These are phyloP conservation scores for Dicaeum eximium DNA, from an alignment of 2,113 vertebrate species.

Conservation along the genomic window DNA sequence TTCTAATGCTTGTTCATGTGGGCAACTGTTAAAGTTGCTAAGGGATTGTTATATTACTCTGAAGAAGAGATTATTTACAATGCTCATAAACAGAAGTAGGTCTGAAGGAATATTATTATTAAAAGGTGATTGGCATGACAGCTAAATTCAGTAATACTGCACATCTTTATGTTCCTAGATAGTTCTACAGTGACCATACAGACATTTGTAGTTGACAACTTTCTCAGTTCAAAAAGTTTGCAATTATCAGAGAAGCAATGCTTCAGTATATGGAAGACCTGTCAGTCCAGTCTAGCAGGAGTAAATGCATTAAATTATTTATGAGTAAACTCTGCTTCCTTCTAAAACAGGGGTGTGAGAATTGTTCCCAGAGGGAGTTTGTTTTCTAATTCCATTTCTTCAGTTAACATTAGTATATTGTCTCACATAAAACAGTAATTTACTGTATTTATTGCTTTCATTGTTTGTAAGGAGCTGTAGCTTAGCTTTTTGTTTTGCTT, in stretches of 20 bases:
- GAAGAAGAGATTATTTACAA: background rate
- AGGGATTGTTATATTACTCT: background rate
- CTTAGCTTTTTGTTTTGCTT: slow-evolving; percentile 52
- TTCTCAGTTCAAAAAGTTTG: slow-evolving; percentile 39
- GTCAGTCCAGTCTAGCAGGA: slow-evolving; percentile 64
- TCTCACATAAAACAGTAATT: slow-evolving; percentile 67
- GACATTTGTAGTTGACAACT: background rate
- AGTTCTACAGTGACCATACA: background rate
- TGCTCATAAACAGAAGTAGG: background rate
- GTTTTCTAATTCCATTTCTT: slow-evolving; percentile 66
- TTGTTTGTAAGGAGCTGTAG: slow-evolving; percentile 52
- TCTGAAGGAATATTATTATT: background rate
- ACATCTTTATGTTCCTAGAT: background rate
- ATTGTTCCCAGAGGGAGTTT: slow-evolving; percentile 68
- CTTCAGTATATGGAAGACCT: slow-evolving; percentile 35
- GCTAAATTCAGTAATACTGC: background rate
- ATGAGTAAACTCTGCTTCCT: slow-evolving; percentile 57
- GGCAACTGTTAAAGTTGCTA: background rate
- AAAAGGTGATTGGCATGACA: background rate
- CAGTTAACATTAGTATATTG: slow-evolving; percentile 66
- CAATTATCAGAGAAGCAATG: slow-evolving; percentile 40
- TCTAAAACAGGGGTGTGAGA: slow-evolving; percentile 58
- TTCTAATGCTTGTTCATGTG: background rate
- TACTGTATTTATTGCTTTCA: slow-evolving; percentile 64
- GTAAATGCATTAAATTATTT: slow-evolving; percentile 61